These are phyloP conservation scores for Tragelaphus oryx DNA, from an alignment of 2,797 vertebrate species.

Conservation along the genomic window DNA sequence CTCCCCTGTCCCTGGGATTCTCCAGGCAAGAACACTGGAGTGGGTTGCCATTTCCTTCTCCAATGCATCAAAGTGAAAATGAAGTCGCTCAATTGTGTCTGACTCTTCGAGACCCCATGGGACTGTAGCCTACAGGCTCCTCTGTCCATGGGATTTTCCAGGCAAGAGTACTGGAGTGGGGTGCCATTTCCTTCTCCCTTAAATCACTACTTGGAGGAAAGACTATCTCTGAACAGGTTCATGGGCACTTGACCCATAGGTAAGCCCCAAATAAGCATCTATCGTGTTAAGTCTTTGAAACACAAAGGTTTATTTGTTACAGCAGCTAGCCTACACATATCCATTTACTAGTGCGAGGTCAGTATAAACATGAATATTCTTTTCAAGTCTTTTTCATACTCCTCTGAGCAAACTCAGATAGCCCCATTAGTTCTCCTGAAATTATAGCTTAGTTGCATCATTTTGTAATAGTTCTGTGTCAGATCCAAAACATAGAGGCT, in stretches of 20 bases:
- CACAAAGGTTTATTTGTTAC: background rate
- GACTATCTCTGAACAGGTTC: background rate
- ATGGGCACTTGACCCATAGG: background rate
- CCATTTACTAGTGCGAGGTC: background rate
- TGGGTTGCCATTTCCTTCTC: too few species aligned
- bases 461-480: background rate
- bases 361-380: fast-evolving
- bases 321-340: background rate
- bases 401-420: background rate
- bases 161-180: too few species aligned
- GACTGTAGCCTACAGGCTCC: too few species aligned
- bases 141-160: too few species aligned
- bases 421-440: background rate
- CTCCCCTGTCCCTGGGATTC: too few species aligned
- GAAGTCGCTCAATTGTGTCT: too few species aligned
- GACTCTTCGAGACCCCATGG: too few species aligned
- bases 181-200: too few species aligned
- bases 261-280: background rate
- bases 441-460: background rate
- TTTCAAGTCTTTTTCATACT: background rate
- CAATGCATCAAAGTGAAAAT: too few species aligned
- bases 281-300: background rate
- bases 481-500: background rate
- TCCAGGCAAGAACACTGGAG: too few species aligned
- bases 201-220: background rate